These are phyloP conservation scores for Cyclopterus lumpus DNA, from an alignment of 2,797 vertebrate species.

Conservation along the genomic window DNA sequence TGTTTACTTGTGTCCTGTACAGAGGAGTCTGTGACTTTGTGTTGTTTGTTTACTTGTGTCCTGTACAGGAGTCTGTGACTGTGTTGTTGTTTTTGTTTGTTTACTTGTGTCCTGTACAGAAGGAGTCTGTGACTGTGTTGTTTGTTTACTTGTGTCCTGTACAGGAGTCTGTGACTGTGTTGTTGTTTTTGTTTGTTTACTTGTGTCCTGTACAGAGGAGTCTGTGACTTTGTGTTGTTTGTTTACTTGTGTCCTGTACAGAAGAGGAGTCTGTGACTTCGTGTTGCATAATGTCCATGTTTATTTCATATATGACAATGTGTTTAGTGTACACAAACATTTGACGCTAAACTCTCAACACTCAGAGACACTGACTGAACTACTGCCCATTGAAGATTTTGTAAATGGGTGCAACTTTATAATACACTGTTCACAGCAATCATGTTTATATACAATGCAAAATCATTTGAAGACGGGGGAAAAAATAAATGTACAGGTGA, in stretches of 20 bases:
- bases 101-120: no score
- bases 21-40: no score
- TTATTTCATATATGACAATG: conserved; percentile 95
- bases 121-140: no score
- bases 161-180: no score
- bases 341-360: conserved; percentile 86
- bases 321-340: conserved; percentile 89
- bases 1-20: no score
- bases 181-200: no score
- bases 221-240: no score
- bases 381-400: conserved; percentile 82
- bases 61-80: no score
- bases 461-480: conserved; percentile 62
- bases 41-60: no score
- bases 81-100: no score
- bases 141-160: no score
- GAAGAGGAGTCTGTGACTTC: conserved; percentile 34
- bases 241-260: neutral
- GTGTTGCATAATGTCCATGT: conserved; percentile 91
- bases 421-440: conserved; percentile 88
- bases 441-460: conserved; percentile 91
- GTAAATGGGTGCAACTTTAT: conserved; percentile 80
- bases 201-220: no score
- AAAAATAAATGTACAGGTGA: conserved; percentile 63
- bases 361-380: conserved; percentile 86